A percentile compares a stretch with the other conserved stretches of the same genome.
Evolutionary conservation across 2,797 vertebrate species (phyloP).

Genomic region (Pangasius krempfi): DNA sequence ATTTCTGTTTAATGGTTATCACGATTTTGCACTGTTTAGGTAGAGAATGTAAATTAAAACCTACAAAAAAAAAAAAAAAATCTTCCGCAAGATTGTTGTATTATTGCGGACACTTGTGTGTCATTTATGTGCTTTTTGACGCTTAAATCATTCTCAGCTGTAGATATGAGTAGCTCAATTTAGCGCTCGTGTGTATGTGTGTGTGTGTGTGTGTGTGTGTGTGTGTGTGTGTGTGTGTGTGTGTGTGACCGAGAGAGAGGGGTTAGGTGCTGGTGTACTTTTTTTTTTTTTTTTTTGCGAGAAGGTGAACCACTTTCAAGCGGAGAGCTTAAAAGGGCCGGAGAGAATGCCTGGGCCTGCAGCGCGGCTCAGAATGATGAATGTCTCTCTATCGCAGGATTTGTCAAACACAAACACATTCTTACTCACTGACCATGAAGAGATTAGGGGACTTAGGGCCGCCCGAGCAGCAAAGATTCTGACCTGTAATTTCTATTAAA

Average conservation of each 20-base stretch:
- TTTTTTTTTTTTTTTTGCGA: slow-evolving; percentile 53
- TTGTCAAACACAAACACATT: slow-evolving; percentile 78
- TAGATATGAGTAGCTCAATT: background rate
- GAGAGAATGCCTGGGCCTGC: slow-evolving; percentile 67
- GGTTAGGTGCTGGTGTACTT: slow-evolving; percentile 65
- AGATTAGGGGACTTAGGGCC: slow-evolving; percentile 53
- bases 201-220: slow-evolving; percentile 3
- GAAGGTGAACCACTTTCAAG: slow-evolving; percentile 68
- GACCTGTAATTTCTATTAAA: slow-evolving; percentile 40
- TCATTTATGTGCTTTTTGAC: background rate
- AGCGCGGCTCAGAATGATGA: slow-evolving; percentile 71
- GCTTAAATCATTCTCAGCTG: too few species aligned
- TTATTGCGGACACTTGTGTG: background rate
- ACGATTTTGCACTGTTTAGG: background rate
- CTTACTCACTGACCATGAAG: slow-evolving; percentile 74
- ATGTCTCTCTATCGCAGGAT: slow-evolving; percentile 76
- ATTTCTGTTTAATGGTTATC: background rate
- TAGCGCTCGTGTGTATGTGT: background rate
- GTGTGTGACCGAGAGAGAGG: slow-evolving; percentile 15
- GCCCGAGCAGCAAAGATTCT: background rate
- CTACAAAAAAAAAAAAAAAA: background rate
- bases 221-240: slow-evolving; percentile 7
- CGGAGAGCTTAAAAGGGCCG: slow-evolving; percentile 71
- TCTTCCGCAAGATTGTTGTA: background rate
- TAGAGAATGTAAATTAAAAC: background rate